Evolutionary conservation across 1,140 invertebrate species (phyloP).

Genomic region (Eriocheir sinensis): DNA sequence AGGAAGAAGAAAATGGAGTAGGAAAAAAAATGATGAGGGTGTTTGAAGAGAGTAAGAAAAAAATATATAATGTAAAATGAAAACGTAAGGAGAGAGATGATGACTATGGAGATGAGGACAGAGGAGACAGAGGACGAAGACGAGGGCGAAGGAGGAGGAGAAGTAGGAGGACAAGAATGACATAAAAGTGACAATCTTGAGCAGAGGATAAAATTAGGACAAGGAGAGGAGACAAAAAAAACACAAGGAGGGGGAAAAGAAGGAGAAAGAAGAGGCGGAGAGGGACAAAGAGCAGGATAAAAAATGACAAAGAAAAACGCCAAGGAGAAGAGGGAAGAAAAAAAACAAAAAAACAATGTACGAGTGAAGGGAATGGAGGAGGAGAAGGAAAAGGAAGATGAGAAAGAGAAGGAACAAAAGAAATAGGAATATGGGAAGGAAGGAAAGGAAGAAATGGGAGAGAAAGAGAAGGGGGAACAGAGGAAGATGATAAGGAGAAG

Average conservation of each 20-base stretch:
- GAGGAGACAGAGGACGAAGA: neutral
- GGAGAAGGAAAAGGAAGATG: neutral
- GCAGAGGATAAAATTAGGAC: neutral
- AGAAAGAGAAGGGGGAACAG: too few relatives aligned
- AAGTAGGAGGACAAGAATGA: neutral
- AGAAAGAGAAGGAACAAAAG: neutral
- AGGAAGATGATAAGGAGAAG: too few relatives aligned
- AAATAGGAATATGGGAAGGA: too few relatives aligned
- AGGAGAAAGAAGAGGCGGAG: neutral
- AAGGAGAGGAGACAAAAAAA: neutral
- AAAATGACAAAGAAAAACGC: too few relatives aligned
- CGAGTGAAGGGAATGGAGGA: neutral
- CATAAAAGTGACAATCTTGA: neutral
- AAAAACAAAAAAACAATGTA: neutral
- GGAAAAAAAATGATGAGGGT: neutral
- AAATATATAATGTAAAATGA: neutral
- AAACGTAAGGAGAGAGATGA: neutral
- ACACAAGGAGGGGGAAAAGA: neutral
- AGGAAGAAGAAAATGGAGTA: neutral
- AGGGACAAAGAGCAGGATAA: neutral
- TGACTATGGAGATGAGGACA: neutral
- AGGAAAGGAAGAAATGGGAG: too few relatives aligned
- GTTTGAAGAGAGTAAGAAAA: neutral
- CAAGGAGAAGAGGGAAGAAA: neutral
- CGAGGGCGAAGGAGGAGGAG: neutral